phyloP scores from a whole-genome alignment of 1,140 invertebrate species.

The Bombus pyrosoma region DNA sequence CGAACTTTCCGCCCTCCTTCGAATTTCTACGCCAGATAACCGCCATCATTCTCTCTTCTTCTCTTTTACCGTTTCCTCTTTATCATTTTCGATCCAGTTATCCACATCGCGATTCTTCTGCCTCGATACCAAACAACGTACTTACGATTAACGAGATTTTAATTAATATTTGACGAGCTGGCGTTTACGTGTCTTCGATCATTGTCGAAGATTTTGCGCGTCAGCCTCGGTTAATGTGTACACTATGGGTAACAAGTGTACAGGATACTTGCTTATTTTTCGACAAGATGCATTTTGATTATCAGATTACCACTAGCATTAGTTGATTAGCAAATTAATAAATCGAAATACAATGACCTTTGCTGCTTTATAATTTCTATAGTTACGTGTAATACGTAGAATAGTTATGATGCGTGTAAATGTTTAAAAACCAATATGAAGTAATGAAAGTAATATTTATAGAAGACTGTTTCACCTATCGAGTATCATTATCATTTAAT shows the following conservation, averaged over 20 bases:
- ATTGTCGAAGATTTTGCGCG: background rate
- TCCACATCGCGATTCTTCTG: background rate
- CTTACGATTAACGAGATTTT: slow-evolving; percentile 61
- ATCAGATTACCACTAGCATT: background rate
- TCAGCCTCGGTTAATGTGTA: background rate
- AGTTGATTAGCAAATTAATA: background rate
- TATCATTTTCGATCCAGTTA: background rate
- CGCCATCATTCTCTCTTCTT: background rate
- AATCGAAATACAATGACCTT: too few species aligned
- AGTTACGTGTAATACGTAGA: too few species aligned
- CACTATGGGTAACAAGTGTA: background rate
- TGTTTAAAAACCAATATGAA: too few species aligned
- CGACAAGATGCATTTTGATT: background rate
- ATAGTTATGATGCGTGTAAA: too few species aligned
- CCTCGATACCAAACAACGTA: background rate
- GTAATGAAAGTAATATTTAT: too few species aligned
- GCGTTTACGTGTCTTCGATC: slow-evolving; percentile 17
- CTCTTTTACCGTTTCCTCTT: too few species aligned
- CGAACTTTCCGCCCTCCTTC: slow-evolving; percentile 6
- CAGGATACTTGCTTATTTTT: background rate
- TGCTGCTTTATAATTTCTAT: too few species aligned
- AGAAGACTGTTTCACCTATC: too few species aligned
- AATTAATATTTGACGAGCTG: slow-evolving; percentile 57
- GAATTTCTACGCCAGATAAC: slow-evolving; percentile 2
- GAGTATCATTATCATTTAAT: too few species aligned